A percentile compares a stretch with the other conserved stretches of the same genome.
These are phyloP conservation scores for Gadopsis marmoratus DNA, from an alignment of 2,797 vertebrate genomes.

Conservation along the genomic window DNA sequence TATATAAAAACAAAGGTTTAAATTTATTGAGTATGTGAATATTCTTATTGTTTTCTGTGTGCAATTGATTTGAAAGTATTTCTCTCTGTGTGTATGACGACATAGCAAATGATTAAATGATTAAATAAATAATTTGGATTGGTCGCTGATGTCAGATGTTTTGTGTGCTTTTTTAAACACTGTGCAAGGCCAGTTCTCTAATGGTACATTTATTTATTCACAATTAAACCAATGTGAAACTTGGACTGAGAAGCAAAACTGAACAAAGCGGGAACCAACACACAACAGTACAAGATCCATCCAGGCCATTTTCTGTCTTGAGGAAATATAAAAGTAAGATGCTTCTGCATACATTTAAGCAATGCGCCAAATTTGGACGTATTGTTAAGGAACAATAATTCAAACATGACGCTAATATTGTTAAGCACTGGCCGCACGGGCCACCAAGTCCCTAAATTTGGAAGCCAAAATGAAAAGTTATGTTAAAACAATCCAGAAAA, in stretches of 20 bases:
- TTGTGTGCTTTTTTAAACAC: background rate
- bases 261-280: background rate
- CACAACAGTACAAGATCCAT: background rate
- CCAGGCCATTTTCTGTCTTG: background rate
- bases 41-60: background rate
- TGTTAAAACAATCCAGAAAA: too few species aligned
- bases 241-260: background rate
- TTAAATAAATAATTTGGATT: background rate
- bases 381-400: background rate
- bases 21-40: background rate
- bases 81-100: background rate
- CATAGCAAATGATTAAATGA: too few species aligned
- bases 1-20: background rate
- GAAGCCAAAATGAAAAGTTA: too few species aligned
- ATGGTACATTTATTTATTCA: conserved; percentile 10
- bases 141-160: background rate
- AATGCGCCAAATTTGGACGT: background rate
- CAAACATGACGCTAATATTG: background rate
- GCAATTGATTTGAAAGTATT: background rate
- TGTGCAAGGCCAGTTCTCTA: background rate
- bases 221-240: conserved; percentile 9
- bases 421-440: too few species aligned
- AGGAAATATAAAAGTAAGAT: background rate
- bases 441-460: too few species aligned
- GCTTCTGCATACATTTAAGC: background rate